Evolutionary conservation across 1,140 invertebrate species (phyloP).

Genomic region (Drosophila trapezifrons): DNA sequence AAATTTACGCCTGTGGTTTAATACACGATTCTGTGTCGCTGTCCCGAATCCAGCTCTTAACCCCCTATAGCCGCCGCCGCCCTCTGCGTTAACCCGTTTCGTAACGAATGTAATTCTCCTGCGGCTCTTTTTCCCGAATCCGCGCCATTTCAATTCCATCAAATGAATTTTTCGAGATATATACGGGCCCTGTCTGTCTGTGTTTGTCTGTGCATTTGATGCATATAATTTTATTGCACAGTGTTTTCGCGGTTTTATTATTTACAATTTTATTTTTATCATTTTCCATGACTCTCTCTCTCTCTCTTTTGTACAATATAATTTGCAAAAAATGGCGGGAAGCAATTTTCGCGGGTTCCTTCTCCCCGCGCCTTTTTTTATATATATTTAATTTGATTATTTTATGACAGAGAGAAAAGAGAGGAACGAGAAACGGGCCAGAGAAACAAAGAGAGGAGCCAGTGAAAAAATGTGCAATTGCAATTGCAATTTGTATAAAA

Average conservation of each 20-base stretch:
- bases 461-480: constrained; percentile 38
- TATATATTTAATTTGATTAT: constrained; percentile 79
- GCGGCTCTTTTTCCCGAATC: constrained; percentile 37
- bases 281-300: constrained; percentile 41
- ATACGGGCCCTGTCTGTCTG: constrained; percentile 15
- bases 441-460: constrained; percentile 15
- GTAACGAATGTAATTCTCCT: constrained; percentile 33
- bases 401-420: constrained; percentile 63
- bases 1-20: constrained; percentile 81
- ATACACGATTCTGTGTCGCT: constrained; percentile 50
- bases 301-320: constrained; percentile 17
- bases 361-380: constrained; percentile 20
- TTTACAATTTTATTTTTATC: constrained; percentile 73
- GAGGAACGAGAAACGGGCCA: constrained; percentile 7
- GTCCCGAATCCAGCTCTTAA: constrained; percentile 18
- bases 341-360: constrained; percentile 39
- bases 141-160: constrained; percentile 66
- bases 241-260: constrained; percentile 73
- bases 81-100: constrained; percentile 7
- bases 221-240: constrained; percentile 81
- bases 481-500: constrained; percentile 71
- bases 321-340: constrained; percentile 62
- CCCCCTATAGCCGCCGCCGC: background rate
- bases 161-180: constrained; percentile 52
- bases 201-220: constrained; percentile 56